Conservation (phyloP, 2,888 invertebrate species). For the Resseliella maxima region DNA sequence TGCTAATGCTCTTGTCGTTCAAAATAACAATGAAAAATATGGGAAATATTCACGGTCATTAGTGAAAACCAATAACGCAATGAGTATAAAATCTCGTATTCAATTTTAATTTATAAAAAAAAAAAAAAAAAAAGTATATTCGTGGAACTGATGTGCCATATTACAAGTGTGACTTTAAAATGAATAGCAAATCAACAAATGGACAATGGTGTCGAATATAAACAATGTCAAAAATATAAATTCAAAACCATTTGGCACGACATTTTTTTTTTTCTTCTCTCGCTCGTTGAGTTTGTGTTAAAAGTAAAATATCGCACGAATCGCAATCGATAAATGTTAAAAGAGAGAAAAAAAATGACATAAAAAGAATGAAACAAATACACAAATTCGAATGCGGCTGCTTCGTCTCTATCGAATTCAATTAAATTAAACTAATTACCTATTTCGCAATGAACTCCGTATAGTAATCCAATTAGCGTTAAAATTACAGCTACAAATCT, state of each 20-base stretch:
- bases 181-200: too few species aligned
- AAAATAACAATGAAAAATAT: neutral
- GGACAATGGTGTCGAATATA: too few species aligned
- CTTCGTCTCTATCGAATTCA: neutral
- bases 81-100: neutral
- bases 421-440: constrained; percentile 53
- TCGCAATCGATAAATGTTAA: neutral
- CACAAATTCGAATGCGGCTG: neutral
- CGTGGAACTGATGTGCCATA: too few species aligned
- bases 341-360: neutral
- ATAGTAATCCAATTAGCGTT: constrained; percentile 39
- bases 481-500: constrained; percentile 50
- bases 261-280: too few species aligned
- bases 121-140: too few species aligned
- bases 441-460: constrained; percentile 34
- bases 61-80: constrained; percentile 42
- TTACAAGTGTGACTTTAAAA: too few species aligned
- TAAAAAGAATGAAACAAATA: neutral
- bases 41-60: constrained; percentile 46
- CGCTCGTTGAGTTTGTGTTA: too few species aligned
- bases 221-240: too few species aligned
- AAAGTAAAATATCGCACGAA: too few species aligned
- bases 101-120: neutral
- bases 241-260: too few species aligned
- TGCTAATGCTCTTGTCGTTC: neutral